These are phyloP conservation scores for Eulithis prunata DNA, from an alignment of 2,888 invertebrate genomes.

Conservation along the genomic window DNA sequence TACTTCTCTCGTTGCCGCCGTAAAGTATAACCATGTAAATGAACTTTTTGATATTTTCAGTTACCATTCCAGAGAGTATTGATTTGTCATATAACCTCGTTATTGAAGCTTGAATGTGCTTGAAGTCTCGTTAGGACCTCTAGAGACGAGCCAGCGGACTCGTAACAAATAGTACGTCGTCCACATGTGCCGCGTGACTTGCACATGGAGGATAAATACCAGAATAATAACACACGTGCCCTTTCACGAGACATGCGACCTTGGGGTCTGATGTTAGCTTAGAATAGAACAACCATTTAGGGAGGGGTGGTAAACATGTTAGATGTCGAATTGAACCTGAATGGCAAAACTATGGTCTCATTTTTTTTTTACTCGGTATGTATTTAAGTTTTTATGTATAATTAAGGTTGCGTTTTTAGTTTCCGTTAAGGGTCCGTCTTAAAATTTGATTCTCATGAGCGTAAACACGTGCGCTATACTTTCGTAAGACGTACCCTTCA, in stretches of 20 bases:
- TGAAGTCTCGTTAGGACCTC: slow-evolving; percentile 27
- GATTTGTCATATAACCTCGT: slow-evolving; percentile 25
- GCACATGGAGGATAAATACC: slow-evolving; percentile 8
- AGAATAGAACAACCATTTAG: too few species aligned
- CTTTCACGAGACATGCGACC: not conserved
- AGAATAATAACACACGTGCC: slow-evolving; percentile 2
- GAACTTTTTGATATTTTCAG: slow-evolving; percentile 32
- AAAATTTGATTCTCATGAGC: not conserved
- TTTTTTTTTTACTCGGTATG: too few species aligned
- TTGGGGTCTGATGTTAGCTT: too few species aligned
- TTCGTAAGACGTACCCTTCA: slow-evolving; percentile 14
- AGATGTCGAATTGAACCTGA: too few species aligned
- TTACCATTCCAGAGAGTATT: slow-evolving; percentile 24
- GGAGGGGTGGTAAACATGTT: too few species aligned
- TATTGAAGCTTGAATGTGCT: slow-evolving; percentile 23
- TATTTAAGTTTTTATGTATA: too few species aligned
- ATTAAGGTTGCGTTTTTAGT: too few species aligned
- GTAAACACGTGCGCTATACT: not conserved
- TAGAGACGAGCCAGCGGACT: slow-evolving; percentile 24
- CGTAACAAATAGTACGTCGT: slow-evolving; percentile 21
- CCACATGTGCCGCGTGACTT: slow-evolving; percentile 29
- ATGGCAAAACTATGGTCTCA: too few species aligned
- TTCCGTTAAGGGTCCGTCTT: too few species aligned
- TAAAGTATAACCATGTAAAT: slow-evolving; percentile 23
- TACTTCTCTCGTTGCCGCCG: not conserved